Conservation (phyloP, 2,797 vertebrate genomes). For the Calcarius lapponicus region DNA sequence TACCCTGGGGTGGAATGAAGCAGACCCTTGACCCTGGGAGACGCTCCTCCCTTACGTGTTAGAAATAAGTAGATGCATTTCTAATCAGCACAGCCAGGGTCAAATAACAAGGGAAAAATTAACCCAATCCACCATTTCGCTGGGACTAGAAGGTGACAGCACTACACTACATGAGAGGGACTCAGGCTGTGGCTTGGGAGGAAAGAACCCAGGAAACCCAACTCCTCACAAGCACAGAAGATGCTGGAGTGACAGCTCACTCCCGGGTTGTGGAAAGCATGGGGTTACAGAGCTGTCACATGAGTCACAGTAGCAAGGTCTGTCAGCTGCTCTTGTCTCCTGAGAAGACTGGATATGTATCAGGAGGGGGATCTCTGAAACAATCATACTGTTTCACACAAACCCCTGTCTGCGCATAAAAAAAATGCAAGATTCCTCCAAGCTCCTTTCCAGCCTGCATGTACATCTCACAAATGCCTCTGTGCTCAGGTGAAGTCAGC, state of each 20-base stretch:
- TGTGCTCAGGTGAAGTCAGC: neutral
- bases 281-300: neutral
- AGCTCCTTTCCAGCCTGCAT: neutral
- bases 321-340: neutral
- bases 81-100: neutral
- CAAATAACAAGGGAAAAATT: neutral
- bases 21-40: neutral
- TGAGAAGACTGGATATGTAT: neutral
- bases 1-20: neutral
- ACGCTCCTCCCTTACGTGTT: rapidly evolving
- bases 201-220: neutral
- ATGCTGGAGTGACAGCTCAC: neutral
- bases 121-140: neutral
- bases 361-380: neutral
- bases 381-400: neutral
- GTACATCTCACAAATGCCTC: neutral
- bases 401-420: neutral
- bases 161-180: rapidly evolving
- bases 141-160: neutral
- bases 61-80: neutral
- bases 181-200: neutral
- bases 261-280: neutral
- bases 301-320: neutral
- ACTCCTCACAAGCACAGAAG: neutral
- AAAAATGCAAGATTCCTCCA: neutral